Evolutionary conservation across 1,140 invertebrate genomes (phyloP).

Genomic region (Caenorhabditis tropicalis): DNA sequence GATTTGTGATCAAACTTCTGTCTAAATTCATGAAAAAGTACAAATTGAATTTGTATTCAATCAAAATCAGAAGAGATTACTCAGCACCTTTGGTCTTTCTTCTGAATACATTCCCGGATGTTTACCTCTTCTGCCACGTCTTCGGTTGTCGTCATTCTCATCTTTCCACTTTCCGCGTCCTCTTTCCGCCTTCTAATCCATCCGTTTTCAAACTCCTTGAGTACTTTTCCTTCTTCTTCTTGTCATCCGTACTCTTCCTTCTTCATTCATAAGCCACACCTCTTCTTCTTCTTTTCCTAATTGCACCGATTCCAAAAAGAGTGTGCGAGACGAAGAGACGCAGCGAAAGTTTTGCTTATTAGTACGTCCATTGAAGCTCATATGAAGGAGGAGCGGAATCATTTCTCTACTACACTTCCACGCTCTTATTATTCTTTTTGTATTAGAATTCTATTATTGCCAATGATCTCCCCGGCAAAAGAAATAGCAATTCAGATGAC

Average conservation of each 20-base stretch:
- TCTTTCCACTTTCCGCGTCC: conserved; percentile 5
- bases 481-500: neutral
- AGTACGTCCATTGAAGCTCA: conserved; percentile 15
- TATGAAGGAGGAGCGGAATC: neutral
- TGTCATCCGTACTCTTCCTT: conserved; percentile 7
- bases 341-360: conserved; percentile 5
- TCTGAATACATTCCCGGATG: neutral
- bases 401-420: neutral
- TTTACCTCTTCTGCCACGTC: neutral
- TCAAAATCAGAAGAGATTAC: neutral
- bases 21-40: no score
- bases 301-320: neutral
- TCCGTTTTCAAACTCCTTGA: conserved; percentile 10
- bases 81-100: neutral
- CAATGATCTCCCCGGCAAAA: neutral
- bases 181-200: conserved; percentile 25
- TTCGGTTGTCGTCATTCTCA: no score
- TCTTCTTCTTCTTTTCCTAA: neutral
- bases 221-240: neutral
- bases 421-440: conserved; percentile 3
- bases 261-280: conserved; percentile 14
- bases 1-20: no score
- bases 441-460: neutral
- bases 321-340: neutral
- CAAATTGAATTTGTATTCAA: neutral